These are phyloP conservation scores for Tetraodon nigroviridis DNA, from an alignment of 2,113 vertebrate species.

Conservation along the genomic window DNA sequence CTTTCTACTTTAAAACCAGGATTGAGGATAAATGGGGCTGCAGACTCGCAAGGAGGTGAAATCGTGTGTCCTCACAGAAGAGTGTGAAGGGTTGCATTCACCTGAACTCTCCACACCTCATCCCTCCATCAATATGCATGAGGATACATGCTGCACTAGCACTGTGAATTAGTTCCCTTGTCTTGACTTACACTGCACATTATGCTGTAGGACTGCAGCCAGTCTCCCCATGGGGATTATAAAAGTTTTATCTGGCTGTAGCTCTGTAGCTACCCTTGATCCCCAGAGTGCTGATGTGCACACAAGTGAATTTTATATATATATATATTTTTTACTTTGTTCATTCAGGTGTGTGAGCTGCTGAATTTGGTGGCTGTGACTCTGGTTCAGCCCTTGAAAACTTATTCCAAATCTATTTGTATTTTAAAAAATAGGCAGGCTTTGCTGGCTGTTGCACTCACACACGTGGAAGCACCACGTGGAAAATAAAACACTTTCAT, in stretches of 20 bases:
- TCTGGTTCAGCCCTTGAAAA: too few species aligned
- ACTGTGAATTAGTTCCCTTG: constrained; percentile 13
- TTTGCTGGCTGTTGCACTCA: too few species aligned
- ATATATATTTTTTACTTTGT: too few species aligned
- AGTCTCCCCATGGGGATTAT: constrained; percentile 31
- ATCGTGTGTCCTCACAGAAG: background rate
- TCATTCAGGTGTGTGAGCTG: too few species aligned
- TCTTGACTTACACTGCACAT: constrained; percentile 20
- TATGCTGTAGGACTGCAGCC: constrained; percentile 7
- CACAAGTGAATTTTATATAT: too few species aligned
- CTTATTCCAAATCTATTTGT: too few species aligned
- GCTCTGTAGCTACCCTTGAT: constrained; percentile 24
- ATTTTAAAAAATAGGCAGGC: too few species aligned
- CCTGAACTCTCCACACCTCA: background rate
- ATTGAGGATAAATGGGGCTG: constrained; percentile 1
- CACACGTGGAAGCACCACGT: too few species aligned
- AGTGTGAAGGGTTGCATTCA: constrained; percentile 4
- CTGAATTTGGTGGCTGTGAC: too few species aligned
- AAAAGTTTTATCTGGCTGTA: constrained; percentile 38
- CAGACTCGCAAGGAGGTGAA: too few species aligned
- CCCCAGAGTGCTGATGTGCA: constrained; percentile 24
- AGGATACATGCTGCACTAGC: constrained; percentile 14
- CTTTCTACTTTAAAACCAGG: constrained; percentile 3
- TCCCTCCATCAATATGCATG: constrained; percentile 24
- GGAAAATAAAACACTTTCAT: too few species aligned